Evolutionary conservation across 1,140 invertebrate genomes (phyloP), one percentile per base, ranked within the genome.

Genomic region (Leucophenga varia): DNA sequence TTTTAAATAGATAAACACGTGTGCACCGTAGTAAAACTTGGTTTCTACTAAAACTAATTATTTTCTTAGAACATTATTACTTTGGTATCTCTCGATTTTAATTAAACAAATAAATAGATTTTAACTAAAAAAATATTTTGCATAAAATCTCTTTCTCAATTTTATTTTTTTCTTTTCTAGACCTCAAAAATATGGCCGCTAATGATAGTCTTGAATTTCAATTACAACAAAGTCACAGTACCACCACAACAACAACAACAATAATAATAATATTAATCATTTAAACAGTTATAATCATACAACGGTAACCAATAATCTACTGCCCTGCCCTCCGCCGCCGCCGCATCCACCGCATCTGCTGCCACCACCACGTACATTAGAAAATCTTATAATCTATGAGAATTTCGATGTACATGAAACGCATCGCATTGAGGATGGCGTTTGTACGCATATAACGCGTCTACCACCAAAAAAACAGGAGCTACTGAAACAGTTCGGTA

Each of bases 401-500:
- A 74, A 74, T 47, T 74, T 72, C 43, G 64, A 73, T 48, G 71
- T 74, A 32, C 71, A 74, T 32, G 71, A 74, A 40, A 68, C 64
- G 17, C 71, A 74, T 52, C 55, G 71, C 22, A 70, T 74, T 28
- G 71, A 74, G 55, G 71, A 74, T 42, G 71, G 71, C 37, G 65
- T 74, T 40, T 74, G 64, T 52, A 74, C 71, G 35, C 71, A 74
- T 52, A 74, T 74, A 56, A 59, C 60, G 40, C 71, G 71, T 46
- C 55, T 74, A 57, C 69, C 71, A 52, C 71, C 71, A 40, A 74
- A 74, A 52, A 74, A 74, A 53, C 71, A 74, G 71, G 71, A 74
- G 57, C 50, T 74, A 60, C 65, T 74, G 48, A 74, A 74, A 73
- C 70, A 74, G 71, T 74, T 74, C 71, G 71, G 71, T 73, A 74